Base-by-base conservation (phyloP, 2,797 vertebrate genomes). In the Neosilurus mollespiculum region DNA sequence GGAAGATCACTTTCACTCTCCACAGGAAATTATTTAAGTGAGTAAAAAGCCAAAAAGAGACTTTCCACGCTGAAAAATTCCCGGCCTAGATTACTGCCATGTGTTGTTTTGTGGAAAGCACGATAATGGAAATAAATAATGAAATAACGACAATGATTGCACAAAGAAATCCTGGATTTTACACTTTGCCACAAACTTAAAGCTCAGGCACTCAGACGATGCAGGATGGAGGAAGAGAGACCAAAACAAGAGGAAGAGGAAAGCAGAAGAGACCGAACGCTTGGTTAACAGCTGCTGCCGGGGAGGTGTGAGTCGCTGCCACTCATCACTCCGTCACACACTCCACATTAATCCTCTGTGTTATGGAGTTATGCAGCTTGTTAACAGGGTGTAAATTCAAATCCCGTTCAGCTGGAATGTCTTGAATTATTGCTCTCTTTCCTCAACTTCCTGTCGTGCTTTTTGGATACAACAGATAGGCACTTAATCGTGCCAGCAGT, bases 341-440 rank as follows among this genome's bases (percentile, higher is more conserved):
- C 85, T 34, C 64, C 77, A 81, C 76, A 75, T 83, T 88, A 89
- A 91, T 91, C 88, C 87, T 51, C 65, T 85, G 79, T 87, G 86
- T 88, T 87, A 82, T 78, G 81, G 85, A 88, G 67, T 89, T 87
- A 87, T 90, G 87, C 85, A 67, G 69, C 85, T 87, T 89, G 90
- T 88, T 90, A 89, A 89, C 88, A 80, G 87, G 80, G 87, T 89
- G 81, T 85, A 89, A 85, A 91, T 89, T 90, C 78, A 89, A 89
- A 89, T 90, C 87, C 88, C 83, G 61, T 88, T 86, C 71, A 86
- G 82, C 83, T 84, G 65, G 78, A 85, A 86, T 69, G 73, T 43
- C 3, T 24, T 24, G 81, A 73, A 54, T 69, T 83, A 81, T 72
- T 67, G 73, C 73, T 53, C 43, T 73, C 58, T 62, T 37, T 80